A percentile compares a stretch with the other conserved stretches of the same genome.
Conservation (phyloP, 2,888 invertebrate species). For the Tachystola acroxantha region DNA sequence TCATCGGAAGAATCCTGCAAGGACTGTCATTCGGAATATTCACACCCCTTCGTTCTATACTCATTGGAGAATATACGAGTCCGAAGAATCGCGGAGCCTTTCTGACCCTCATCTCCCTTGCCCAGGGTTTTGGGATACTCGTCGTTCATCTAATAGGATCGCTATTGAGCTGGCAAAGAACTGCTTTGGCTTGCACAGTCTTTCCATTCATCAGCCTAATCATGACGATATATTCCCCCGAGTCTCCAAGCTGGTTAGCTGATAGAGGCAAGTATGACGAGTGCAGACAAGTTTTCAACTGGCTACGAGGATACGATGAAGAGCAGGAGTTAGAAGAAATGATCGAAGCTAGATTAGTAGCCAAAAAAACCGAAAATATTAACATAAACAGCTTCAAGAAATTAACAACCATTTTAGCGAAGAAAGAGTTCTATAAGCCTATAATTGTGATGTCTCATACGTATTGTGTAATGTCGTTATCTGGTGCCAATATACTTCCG, state of each 20-base stretch:
- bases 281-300: conserved; percentile 73
- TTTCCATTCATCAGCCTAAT: conserved; percentile 62
- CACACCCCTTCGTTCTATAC: conserved; percentile 61
- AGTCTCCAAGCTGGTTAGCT: conserved; percentile 82
- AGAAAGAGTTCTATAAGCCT: conserved; percentile 75
- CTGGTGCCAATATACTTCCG: conserved; percentile 82
- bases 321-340: conserved; percentile 54
- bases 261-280: conserved; percentile 69
- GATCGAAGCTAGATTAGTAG: conserved; percentile 36
- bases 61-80: conserved; percentile 75
- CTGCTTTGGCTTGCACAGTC: conserved; percentile 63
- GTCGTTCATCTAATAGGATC: conserved; percentile 80
- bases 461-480: conserved; percentile 80
- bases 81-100: conserved; percentile 80
- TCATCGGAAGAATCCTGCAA: conserved; percentile 18
- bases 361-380: not conserved
- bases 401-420: conserved; percentile 24
- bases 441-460: conserved; percentile 77
- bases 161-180: conserved; percentile 72
- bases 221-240: conserved; percentile 63
- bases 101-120: conserved; percentile 75
- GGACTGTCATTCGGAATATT: conserved; percentile 73
- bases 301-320: conserved; percentile 73
- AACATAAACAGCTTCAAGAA: conserved; percentile 15
- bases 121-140: conserved; percentile 79